Evolutionary conservation across 37 sponge, comb jelly and placozoan genomes (phyloP).

Genomic region (Eunapius fragilis): DNA sequence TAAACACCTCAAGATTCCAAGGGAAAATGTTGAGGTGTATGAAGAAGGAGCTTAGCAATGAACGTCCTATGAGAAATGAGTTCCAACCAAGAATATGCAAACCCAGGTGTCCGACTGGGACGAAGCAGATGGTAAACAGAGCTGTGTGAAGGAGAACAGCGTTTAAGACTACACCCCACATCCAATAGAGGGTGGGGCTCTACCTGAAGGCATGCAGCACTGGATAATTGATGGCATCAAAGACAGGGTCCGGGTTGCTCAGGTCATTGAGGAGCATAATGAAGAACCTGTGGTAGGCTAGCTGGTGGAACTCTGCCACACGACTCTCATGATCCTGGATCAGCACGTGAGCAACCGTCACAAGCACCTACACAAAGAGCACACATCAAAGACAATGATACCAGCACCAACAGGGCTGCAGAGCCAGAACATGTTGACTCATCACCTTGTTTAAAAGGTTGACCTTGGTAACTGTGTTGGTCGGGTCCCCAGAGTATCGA

Average conservation of each 20-base stretch:
- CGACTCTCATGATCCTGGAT: constrained; percentile 93
- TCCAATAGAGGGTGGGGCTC: not conserved
- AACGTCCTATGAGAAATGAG: constrained; percentile 95
- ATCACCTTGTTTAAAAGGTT: constrained; percentile 93
- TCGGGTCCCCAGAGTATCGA: constrained; percentile 84
- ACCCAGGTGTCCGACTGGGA: constrained; percentile 92
- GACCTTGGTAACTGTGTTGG: constrained; percentile 86
- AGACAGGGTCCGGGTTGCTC: constrained; percentile 85
- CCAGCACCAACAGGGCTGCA: not conserved
- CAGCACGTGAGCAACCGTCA: constrained; percentile 81
- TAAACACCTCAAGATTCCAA: not conserved
- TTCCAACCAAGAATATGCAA: constrained; percentile 98
- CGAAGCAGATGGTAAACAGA: constrained; percentile 87
- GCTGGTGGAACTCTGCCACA: constrained; percentile 91
- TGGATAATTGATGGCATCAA: constrained; percentile 86
- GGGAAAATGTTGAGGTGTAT: constrained; percentile 74
- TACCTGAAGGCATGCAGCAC: constrained; percentile 92
- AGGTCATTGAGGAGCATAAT: constrained; percentile 97
- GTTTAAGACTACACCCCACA: not conserved
- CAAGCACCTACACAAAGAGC: constrained; percentile 52
- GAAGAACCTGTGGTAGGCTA: constrained; percentile 98
- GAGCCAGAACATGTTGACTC: not conserved
- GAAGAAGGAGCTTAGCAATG: constrained; percentile 85
- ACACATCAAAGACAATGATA: not conserved
- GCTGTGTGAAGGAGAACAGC: constrained; percentile 32